phyloP scores from a whole-genome alignment of 2,113 vertebrate genomes.

The Chinchilla lanigera region DNA sequence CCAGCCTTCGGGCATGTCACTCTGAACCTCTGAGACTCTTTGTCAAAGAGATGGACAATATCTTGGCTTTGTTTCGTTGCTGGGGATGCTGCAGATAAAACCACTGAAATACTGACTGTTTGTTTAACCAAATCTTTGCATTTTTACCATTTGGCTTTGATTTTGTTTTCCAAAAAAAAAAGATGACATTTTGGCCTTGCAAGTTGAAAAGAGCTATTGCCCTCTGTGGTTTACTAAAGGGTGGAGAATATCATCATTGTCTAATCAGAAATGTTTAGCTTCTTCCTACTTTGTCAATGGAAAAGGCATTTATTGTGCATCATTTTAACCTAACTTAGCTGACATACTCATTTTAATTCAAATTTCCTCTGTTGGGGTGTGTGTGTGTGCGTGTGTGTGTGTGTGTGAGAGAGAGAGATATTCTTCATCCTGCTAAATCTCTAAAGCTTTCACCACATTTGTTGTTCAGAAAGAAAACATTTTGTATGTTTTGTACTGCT shows the following conservation, averaged over 20 bases:
- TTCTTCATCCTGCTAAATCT: conserved; percentile 26
- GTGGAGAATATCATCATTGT: conserved; percentile 79
- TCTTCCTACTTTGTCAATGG: conserved; percentile 73
- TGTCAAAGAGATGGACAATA: conserved; percentile 92
- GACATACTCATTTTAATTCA: conserved; percentile 45
- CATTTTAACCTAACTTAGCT: conserved; percentile 77
- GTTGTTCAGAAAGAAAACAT: conserved; percentile 35
- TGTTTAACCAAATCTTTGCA: conserved; percentile 88
- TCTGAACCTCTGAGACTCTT: conserved; percentile 90
- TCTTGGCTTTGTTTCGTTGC: conserved; percentile 90
- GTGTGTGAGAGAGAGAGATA: background rate
- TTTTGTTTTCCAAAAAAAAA: conserved; percentile 84
- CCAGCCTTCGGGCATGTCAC: conserved; percentile 91
- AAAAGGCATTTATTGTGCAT: conserved; percentile 74
- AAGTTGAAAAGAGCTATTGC: conserved; percentile 81
- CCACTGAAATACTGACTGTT: conserved; percentile 86
- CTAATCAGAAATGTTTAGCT: conserved; percentile 75
- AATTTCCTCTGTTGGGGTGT: background rate
- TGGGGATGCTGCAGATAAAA: conserved; percentile 86
- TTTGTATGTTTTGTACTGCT: background rate
- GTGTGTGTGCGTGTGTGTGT: background rate
- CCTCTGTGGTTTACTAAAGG: conserved; percentile 77
- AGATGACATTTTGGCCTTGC: conserved; percentile 87
- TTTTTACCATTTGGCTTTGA: conserved; percentile 90
- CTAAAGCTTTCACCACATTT: conserved; percentile 42